A percentile compares a stretch with the other conserved stretches of the same genome.
Conservation (phyloP, 2,113 vertebrate species). For the Ovibos moschatus region DNA sequence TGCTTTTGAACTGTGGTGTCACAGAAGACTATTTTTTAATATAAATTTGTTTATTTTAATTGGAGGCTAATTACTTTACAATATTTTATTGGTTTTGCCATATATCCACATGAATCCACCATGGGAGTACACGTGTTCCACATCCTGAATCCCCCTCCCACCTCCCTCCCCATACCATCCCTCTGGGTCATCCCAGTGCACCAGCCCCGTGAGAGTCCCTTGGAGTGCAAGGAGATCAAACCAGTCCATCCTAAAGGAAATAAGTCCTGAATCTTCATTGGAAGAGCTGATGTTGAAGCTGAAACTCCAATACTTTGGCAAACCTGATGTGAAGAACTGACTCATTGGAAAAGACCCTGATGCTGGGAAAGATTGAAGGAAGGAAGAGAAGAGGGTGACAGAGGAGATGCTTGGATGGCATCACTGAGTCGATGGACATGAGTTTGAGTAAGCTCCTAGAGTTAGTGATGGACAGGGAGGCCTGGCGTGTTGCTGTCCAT, state of each 20-base stretch:
- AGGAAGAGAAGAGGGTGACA: background rate
- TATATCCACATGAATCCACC: too few relatives aligned
- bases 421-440: background rate
- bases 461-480: background rate
- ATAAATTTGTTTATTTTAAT: too few relatives aligned
- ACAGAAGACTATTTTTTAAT: background rate
- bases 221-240: background rate
- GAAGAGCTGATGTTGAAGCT: background rate
- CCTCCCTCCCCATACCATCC: too few relatives aligned
- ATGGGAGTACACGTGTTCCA: too few relatives aligned
- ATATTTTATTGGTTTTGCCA: too few relatives aligned
- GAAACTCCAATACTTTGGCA: background rate
- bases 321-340: background rate
- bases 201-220: background rate
- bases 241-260: background rate
- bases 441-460: background rate
- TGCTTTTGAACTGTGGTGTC: background rate
- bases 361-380: background rate
- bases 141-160: too few relatives aligned
- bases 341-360: background rate
- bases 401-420: background rate
- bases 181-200: too few relatives aligned
- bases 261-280: background rate
- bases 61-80: too few relatives aligned
- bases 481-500: background rate